Evolutionary conservation across 2,113 vertebrate species (phyloP).

Genomic region (Petrocephalus zakoni): DNA sequence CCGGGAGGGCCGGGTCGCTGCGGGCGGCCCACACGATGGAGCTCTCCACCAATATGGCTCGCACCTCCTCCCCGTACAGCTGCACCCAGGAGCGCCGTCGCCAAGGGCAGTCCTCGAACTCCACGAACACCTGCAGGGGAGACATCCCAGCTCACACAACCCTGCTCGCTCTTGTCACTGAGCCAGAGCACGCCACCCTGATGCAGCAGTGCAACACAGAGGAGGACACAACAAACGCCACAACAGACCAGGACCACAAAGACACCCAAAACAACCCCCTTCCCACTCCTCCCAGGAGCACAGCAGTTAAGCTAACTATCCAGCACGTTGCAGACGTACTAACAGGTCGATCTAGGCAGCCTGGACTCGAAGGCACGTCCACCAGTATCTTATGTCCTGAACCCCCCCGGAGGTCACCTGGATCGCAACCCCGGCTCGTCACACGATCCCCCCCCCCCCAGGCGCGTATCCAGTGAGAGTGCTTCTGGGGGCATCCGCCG

Average conservation of each 20-base stretch:
- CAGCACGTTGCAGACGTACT: not conserved
- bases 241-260: not conserved
- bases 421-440: not conserved
- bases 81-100: slow-evolving; percentile 87
- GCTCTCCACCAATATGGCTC: slow-evolving; percentile 83
- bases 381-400: not conserved
- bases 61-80: slow-evolving; percentile 86
- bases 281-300: not conserved
- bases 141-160: not conserved
- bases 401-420: not conserved
- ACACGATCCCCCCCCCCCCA: not conserved
- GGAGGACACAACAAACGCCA: not conserved
- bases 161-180: not conserved
- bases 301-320: not conserved
- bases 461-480: not conserved
- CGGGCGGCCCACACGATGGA: slow-evolving; percentile 82
- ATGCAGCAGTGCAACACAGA: not conserved
- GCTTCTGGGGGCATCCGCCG: not conserved
- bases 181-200: not conserved
- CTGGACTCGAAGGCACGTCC: not conserved
- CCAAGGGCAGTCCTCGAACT: slow-evolving; percentile 84
- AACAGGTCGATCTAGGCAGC: not conserved
- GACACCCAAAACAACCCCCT: not conserved
- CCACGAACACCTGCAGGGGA: slow-evolving; percentile 80
- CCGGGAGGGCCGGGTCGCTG: slow-evolving; percentile 60